Base-by-base conservation (phyloP, 2,888 invertebrate genomes). In the Halictus ligatus region DNA sequence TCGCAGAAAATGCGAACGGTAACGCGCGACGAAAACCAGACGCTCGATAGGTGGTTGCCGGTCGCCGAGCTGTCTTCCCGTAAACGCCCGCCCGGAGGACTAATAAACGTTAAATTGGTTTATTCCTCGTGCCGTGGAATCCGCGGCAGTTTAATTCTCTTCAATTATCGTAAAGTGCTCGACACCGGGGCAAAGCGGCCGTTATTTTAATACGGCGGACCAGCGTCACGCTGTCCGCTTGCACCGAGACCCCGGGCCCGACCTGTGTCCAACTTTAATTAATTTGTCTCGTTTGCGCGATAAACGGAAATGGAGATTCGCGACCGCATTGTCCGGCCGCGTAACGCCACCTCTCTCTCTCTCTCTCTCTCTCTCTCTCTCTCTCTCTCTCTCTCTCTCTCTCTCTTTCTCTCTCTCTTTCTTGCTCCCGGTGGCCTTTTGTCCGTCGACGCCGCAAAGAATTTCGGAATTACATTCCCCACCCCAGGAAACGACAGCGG, bases 91-190 rank as follows among this genome's bases (percentile, higher is more conserved):
- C 69, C 64, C 88, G 75, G 89, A 84, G 86, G 80, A 89, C 75
- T 83, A 90, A 91, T 80, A 90, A 85, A 90, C 86, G 79, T 88
- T 86, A 85, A 91, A 89, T 85, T 83, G 80, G 83, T 89, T 87
- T 84, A 87, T 83, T 81, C 76, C 84, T 78, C 77, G 75, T 64
- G 77, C 60, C 71, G 72, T 64, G 25, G 82, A 80, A 89, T 84
- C 88, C 58, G 90, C 75, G 80, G 35, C 40, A 75, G 84, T 87
- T 87, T 84, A 87, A 87, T 87, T 84, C 84, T 84, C 84, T 77
- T 79, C 87, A 87, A 87, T 87, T 87, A 87, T 87, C 80, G 87
- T 84, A 83, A 87, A 87, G 84, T 75, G 87, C 64, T 80, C 64
- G 78, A 40, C 80, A 78, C 74, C 79, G 40, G 73, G 58, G 71